Evolutionary conservation across 1,140 invertebrate genomes (phyloP).

Genomic region (Diachasmimorpha longicaudata): DNA sequence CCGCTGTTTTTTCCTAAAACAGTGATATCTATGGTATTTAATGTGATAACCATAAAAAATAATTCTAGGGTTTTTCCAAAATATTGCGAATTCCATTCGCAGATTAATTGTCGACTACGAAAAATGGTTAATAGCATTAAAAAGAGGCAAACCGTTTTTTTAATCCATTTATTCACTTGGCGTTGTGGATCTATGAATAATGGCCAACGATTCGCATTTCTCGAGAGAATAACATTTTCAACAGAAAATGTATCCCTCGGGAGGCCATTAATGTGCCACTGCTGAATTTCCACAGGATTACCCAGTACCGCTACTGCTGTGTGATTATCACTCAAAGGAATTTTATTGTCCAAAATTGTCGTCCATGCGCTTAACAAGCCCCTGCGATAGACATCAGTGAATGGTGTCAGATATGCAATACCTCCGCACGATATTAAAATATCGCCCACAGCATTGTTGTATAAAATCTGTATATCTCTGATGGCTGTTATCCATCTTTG

Average conservation of each 20-base stretch:
- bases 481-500: slow-evolving; percentile 73
- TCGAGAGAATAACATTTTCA: slow-evolving; percentile 73
- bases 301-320: slow-evolving; percentile 68
- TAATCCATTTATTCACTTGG: slow-evolving; percentile 78
- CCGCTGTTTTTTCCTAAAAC: slow-evolving; percentile 58
- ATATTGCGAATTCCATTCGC: too few species aligned
- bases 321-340: slow-evolving; percentile 67
- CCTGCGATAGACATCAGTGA: slow-evolving; percentile 66
- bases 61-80: not conserved
- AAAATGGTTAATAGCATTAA: too few species aligned
- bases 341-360: slow-evolving; percentile 33
- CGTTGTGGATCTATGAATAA: slow-evolving; percentile 76
- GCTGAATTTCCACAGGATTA: slow-evolving; percentile 67
- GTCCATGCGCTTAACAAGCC: slow-evolving; percentile 49
- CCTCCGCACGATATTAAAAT: slow-evolving; percentile 68
- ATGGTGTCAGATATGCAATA: slow-evolving; percentile 74
- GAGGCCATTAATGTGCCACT: slow-evolving; percentile 74
- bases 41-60: not conserved
- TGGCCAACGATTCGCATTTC: slow-evolving; percentile 68
- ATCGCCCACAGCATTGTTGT: slow-evolving; percentile 72
- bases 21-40: not conserved
- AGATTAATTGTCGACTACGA: too few species aligned
- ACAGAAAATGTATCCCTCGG: slow-evolving; percentile 72
- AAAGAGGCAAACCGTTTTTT: slow-evolving; percentile 63
- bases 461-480: slow-evolving; percentile 65